Percentiles rank a stretch among this genome's conserved stretches.
Conservation (phyloP, 2,888 invertebrate genomes). For the Lutraria lutraria region DNA sequence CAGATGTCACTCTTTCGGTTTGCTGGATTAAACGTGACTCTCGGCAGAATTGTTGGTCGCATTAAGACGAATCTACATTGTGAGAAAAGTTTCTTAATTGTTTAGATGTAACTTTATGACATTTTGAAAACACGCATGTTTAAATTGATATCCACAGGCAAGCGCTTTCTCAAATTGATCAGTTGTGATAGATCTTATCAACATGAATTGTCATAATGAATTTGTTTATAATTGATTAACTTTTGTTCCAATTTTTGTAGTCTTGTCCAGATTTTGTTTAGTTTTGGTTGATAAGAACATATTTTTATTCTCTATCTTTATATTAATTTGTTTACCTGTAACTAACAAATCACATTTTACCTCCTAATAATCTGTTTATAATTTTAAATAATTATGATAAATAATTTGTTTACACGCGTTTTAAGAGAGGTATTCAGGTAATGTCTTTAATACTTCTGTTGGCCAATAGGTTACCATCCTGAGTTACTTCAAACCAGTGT, state of each 20-base stretch:
- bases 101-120: not conserved
- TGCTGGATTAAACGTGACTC: conserved; percentile 1
- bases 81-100: not conserved
- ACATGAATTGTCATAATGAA: not conserved
- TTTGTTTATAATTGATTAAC: too few relatives aligned
- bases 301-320: too few relatives aligned
- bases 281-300: not conserved
- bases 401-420: not conserved
- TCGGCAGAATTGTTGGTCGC: not conserved
- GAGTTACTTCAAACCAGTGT: too few relatives aligned
- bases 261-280: not conserved
- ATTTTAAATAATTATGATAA: not conserved
- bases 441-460: too few relatives aligned
- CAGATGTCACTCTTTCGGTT: conserved; percentile 23
- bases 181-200: too few relatives aligned
- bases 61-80: not conserved
- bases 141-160: not conserved
- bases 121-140: not conserved
- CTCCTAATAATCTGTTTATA: not conserved
- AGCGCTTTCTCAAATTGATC: not conserved
- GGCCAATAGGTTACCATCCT: too few relatives aligned
- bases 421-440: not conserved
- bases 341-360: not conserved
- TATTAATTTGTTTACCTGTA: not conserved
- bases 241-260: not conserved